Base-by-base conservation (phyloP, 2,113 vertebrate species). In the Lucifuga dentata region DNA sequence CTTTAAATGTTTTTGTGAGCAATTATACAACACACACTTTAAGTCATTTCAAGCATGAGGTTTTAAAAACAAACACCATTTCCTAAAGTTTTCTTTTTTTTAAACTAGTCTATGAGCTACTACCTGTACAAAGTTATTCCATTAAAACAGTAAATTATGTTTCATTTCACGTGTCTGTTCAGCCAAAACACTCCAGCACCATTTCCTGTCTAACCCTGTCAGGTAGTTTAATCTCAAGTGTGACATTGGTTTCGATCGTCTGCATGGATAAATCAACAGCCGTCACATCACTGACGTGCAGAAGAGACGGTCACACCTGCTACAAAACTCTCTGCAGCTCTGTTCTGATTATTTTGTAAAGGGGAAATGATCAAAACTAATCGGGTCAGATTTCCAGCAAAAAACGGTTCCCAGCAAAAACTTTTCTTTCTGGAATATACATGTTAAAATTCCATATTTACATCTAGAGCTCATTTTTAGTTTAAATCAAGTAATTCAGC, bases 191-290 rank as follows among this genome's bases (percentile, higher is more conserved):
- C 17, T 36, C 60, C 38, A 15, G 35, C 63, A 41, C 13, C 26
- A 38, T 65, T 52, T 46, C 24, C 12, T 21, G 61, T 77, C 68
- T 66, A 56, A 55, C 75, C 52, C 49, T n/a, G 36, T 29, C 76
- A 71, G 68, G 63, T 58, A 67, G 41, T 62, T 55, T n/a, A 53
- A 73, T 81, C 66, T 24, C n/a, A 53, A 24, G 45, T 35, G 33
- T 48, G 59, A 68, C 64, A 62, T 33, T 56, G 21, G 26, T 59
- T 70, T 57, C n/a, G 8, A 73, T 1, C 50, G 66, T 61, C 69
- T 55, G 43, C 3, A 2, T 13, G 5, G 67, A 73, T 46, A 51
- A 66, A 76, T 1, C 38, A 24, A 21, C 35, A 21, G 68, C 56
- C 29, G 12, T 36, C 10, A 48, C 56, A 59, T 21, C 51, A 64